These are phyloP conservation scores for Molossus alvarezi DNA, from an alignment of 2,797 vertebrate genomes.

Conservation along the genomic window DNA sequence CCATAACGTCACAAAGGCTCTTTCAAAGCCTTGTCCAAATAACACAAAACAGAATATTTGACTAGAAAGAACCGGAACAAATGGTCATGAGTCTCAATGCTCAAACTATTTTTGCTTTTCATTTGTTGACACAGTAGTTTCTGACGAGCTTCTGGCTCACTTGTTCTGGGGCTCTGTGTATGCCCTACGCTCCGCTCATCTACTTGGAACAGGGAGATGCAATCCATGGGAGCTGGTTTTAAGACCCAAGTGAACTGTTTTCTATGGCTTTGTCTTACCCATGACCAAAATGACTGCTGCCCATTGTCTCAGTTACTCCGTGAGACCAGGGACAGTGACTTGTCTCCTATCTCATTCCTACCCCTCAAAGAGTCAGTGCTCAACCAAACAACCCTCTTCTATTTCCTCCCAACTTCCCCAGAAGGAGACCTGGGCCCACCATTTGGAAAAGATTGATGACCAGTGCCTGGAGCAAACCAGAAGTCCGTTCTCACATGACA, in stretches of 20 bases:
- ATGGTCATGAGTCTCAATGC: background rate
- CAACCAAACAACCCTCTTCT: background rate
- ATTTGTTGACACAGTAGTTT: background rate
- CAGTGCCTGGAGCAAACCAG: background rate
- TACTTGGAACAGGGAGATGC: background rate
- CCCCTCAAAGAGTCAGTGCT: background rate
- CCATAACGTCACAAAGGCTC: background rate
- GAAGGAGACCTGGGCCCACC: background rate
- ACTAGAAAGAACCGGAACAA: background rate
- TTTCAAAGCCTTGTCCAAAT: slow-evolving; percentile 34
- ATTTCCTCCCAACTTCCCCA: background rate
- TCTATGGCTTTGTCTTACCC: background rate
- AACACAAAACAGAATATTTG: slow-evolving; percentile 42
- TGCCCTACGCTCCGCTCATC: background rate
- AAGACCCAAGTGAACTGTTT: background rate
- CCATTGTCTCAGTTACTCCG: background rate
- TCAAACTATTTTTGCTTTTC: background rate
- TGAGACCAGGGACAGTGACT: background rate
- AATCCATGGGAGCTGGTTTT: background rate
- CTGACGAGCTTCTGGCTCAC: background rate
- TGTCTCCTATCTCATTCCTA: background rate
- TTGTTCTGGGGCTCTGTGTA: background rate
- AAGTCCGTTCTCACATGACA: background rate
- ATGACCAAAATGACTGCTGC: background rate
- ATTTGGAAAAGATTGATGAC: background rate